Evolutionary conservation across 2,888 invertebrate genomes (phyloP).

Genomic region (Tetragnatha montana): DNA sequence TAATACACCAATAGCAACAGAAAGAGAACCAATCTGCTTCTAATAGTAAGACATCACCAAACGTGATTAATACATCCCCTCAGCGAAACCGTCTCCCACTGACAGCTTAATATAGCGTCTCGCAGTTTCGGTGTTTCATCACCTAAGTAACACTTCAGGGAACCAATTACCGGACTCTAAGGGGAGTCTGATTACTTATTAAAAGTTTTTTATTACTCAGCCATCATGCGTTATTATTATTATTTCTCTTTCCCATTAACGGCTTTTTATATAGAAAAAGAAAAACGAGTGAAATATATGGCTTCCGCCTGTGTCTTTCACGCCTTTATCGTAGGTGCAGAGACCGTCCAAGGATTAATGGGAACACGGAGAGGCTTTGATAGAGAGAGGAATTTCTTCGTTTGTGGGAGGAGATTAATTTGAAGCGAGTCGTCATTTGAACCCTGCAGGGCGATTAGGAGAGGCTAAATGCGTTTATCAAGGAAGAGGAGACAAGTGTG

Average conservation of each 20-base stretch:
- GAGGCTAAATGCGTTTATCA: no score
- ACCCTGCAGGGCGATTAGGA: no score
- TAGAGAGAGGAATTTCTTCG: no score
- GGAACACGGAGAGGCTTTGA: background rate
- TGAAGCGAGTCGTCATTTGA: no score
- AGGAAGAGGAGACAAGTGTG: no score
- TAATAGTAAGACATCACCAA: no score
- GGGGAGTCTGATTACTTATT: slow-evolving; percentile 65
- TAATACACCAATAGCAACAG: no score
- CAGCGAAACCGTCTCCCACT: slow-evolving; percentile 2
- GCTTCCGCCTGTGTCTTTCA: background rate
- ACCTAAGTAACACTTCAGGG: slow-evolving; percentile 51
- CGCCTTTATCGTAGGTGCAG: background rate
- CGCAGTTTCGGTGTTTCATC: slow-evolving; percentile 53
- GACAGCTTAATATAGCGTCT: slow-evolving; percentile 66
- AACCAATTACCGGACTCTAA: slow-evolving; percentile 53
- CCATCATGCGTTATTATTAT: background rate
- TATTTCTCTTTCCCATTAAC: background rate
- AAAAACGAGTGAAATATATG: background rate
- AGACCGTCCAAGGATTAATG: background rate
- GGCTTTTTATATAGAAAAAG: background rate
- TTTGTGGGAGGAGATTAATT: no score
- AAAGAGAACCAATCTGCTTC: no score
- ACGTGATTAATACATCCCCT: background rate
- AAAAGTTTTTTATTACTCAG: slow-evolving; percentile 22